A percentile compares a stretch with the other conserved stretches of the same genome.
Conservation (phyloP, 2,113 vertebrate species). For the Perca flavescens region DNA sequence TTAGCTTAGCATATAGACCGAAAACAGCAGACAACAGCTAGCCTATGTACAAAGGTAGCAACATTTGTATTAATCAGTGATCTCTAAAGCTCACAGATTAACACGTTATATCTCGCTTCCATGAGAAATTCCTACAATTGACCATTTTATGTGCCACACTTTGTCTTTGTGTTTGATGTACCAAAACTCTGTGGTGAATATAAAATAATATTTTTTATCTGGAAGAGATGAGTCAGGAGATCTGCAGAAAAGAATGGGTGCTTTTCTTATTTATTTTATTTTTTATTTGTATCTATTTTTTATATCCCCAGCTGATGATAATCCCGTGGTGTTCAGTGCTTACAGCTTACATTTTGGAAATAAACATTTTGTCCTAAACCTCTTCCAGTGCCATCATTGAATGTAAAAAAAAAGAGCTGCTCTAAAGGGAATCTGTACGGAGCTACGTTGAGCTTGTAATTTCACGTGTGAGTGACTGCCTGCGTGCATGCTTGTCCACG, state of each 20-base stretch:
- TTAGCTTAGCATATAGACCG: not conserved
- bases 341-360: not conserved
- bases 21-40: not conserved
- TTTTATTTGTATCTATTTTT: conserved; percentile 11
- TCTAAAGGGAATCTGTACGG: not conserved
- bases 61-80: not conserved
- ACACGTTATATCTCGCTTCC: not conserved
- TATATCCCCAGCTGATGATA: conserved; percentile 29
- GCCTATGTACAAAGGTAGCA: not conserved
- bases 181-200: not conserved
- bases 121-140: too few species aligned
- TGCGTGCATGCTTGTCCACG: not conserved
- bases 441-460: not conserved
- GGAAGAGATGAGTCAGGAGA: conserved; percentile 36
- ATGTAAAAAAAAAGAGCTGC: not conserved
- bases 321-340: conserved; percentile 16
- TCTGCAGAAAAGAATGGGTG: conserved; percentile 33
- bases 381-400: conserved; percentile 1
- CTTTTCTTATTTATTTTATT: conserved; percentile 16
- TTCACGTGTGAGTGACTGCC: not conserved
- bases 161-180: not conserved
- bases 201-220: conserved; percentile 5
- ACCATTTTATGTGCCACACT: too few species aligned
- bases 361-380: conserved; percentile 1
- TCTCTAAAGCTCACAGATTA: not conserved